These are phyloP conservation scores for Cyprinodon brontotheroides DNA, from an alignment of 2,113 vertebrate species.

Conservation along the genomic window DNA sequence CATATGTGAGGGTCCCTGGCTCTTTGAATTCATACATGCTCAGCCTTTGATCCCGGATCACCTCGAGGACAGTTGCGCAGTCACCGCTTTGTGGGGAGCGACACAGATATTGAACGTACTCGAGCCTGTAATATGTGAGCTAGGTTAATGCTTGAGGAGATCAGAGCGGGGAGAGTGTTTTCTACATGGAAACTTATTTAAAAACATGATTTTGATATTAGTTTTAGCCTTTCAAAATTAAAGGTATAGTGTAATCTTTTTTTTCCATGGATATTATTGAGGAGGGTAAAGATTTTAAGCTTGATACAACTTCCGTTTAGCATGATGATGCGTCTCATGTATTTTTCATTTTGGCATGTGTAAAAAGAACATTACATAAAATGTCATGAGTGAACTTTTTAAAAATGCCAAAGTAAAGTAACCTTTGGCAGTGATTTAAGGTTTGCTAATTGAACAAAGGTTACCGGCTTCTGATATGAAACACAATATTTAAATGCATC, in stretches of 20 bases:
- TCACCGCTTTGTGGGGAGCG: conserved; percentile 4
- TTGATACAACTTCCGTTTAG: not conserved
- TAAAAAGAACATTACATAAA: conserved; percentile 14
- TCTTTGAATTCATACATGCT: conserved; percentile 20
- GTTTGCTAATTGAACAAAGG: not conserved
- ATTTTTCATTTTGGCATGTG: not conserved
- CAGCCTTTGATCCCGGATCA: conserved; percentile 52
- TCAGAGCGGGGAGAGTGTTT: not conserved
- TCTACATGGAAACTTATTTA: not conserved
- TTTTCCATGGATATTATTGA: not conserved
- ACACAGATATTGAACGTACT: conserved; percentile 17
- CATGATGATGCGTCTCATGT: not conserved
- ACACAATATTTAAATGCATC: conserved; percentile 5
- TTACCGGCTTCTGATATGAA: conserved; percentile 8
- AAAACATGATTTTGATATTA: not conserved
- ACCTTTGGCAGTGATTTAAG: not conserved
- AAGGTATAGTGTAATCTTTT: not conserved
- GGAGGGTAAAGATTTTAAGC: not conserved
- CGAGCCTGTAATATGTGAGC: conserved; percentile 2
- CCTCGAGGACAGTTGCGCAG: conserved; percentile 48
- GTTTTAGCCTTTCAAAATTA: not conserved
- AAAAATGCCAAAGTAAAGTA: not conserved
- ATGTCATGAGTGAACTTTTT: conserved; percentile 12
- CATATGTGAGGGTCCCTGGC: conserved; percentile 16
- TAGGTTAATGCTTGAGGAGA: conserved; percentile 8